Base-by-base conservation (phyloP, 1,140 invertebrate species). In the Steinernema khuongi region DNA sequence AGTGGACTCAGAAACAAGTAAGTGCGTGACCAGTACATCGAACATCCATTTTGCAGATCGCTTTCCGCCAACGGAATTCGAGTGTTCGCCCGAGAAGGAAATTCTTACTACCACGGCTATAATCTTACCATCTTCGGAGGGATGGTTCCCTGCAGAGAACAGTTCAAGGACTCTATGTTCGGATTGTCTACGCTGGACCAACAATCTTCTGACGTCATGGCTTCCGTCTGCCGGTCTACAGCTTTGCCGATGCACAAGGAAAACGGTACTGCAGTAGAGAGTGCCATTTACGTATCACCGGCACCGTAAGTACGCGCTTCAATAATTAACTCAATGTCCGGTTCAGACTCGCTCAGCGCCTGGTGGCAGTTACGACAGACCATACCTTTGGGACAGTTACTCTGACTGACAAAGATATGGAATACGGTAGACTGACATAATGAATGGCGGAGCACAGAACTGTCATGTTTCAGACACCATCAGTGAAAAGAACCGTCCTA, bases 31-130 rank as follows among this genome's bases (percentile, higher is more conserved):
- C 4, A 60, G 50, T 60, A 14, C 14, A 14, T 22, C 50, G 50
- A 26, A 7, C 22, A 60, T 60, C 50, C 26, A 14, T 60, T 22
- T 60, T 60, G 14, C 26, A 60, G 50, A 22, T 60, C 50, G 4
- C 50, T 60, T 4, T 60, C 50, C 30, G 50, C 71, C 31, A 67
- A 36, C 14, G 76, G 76, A 50, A 74, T 77, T 22, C 41, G 70
- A 7, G 76, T 77, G 1, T 77, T 76, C 67, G 66, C 76, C 1
- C 74, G 76, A 22, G 76, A 77, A 66, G 76, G 76, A 14, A 43
- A 74, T 43, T 66, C 70, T 50, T 77, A 77, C 68, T 77, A 36
- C 29, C 76, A 77, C 36, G 43, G 70, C 29, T 77, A 76, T 43
- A 32, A 71, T 4, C 19, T 77, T 28, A 19, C 73, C 28, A 43